Evolutionary conservation across 1,140 invertebrate species (phyloP).

Genomic region (Camponotus vicinus): DNA sequence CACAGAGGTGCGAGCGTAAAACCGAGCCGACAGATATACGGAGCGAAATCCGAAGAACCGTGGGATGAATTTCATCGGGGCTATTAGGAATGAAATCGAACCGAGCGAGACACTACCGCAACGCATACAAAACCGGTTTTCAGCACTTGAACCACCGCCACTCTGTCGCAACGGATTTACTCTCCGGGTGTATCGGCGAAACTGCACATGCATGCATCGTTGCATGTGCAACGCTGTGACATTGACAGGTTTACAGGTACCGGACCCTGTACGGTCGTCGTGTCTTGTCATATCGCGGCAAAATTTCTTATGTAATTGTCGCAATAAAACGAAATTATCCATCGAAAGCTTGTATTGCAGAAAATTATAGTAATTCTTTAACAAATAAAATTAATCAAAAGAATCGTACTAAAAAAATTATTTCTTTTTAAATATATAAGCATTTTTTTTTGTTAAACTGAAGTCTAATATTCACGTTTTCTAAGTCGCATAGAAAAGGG

Average conservation of each 20-base stretch:
- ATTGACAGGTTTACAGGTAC: slow-evolving; percentile 71
- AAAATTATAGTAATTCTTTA: not conserved
- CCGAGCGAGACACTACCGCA: slow-evolving; percentile 75
- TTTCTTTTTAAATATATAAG: not conserved
- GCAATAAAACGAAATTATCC: slow-evolving; percentile 33
- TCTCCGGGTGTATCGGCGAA: slow-evolving; percentile 61
- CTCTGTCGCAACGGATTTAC: slow-evolving; percentile 62
- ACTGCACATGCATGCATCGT: slow-evolving; percentile 64
- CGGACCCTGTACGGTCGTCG: not conserved
- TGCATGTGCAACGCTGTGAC: slow-evolving; percentile 68
- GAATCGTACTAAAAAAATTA: not conserved
- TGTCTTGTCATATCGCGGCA: slow-evolving; percentile 51
- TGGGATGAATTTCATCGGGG: slow-evolving; percentile 79
- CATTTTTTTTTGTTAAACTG: not conserved
- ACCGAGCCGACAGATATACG: slow-evolving; percentile 50
- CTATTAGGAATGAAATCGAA: slow-evolving; percentile 80
- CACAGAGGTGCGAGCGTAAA: slow-evolving; percentile 20
- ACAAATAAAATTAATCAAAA: not conserved
- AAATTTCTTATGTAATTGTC: slow-evolving; percentile 53
- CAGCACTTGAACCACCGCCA: slow-evolving; percentile 57
- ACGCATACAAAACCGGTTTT: slow-evolving; percentile 75
- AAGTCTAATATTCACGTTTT: not conserved
- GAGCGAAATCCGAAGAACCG: slow-evolving; percentile 42
- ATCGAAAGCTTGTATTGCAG: not conserved
- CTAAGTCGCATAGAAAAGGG: not conserved